Evolutionary conservation across 1,140 invertebrate species (phyloP).

Genomic region (Panagrolaimus sp.): DNA sequence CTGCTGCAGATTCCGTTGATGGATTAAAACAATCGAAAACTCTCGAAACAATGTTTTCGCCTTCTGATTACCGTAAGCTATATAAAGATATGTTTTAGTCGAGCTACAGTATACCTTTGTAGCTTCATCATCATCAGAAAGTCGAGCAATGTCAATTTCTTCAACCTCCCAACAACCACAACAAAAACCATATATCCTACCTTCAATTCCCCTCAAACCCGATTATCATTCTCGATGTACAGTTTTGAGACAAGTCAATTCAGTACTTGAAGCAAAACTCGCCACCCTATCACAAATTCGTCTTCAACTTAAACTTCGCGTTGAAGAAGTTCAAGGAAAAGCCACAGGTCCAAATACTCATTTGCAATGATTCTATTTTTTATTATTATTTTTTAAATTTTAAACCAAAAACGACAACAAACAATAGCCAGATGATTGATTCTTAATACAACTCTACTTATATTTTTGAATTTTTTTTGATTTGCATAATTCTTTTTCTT

Average conservation of each 20-base stretch:
- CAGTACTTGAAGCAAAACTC: not conserved
- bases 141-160: not conserved
- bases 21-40: not conserved
- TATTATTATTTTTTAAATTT: too few species aligned
- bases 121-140: not conserved
- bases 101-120: not conserved
- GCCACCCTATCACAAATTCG: slow-evolving; percentile 13
- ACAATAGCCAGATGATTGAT: too few species aligned
- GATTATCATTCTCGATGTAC: slow-evolving; percentile 3
- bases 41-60: not conserved
- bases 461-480: not conserved
- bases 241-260: slow-evolving; percentile 5
- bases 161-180: not conserved
- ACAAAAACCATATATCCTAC: not conserved
- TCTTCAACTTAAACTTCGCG: slow-evolving; percentile 13
- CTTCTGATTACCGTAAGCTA: too few species aligned
- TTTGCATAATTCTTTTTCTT: not conserved
- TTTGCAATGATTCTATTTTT: slow-evolving; percentile 10
- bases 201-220: not conserved
- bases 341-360: not conserved
- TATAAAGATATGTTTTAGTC: not conserved
- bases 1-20: not conserved
- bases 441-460: not conserved
- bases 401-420: too few species aligned
- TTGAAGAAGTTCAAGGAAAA: slow-evolving; percentile 19